Conservation (phyloP, 2,888 invertebrate species). For the Byasa hedistus region DNA sequence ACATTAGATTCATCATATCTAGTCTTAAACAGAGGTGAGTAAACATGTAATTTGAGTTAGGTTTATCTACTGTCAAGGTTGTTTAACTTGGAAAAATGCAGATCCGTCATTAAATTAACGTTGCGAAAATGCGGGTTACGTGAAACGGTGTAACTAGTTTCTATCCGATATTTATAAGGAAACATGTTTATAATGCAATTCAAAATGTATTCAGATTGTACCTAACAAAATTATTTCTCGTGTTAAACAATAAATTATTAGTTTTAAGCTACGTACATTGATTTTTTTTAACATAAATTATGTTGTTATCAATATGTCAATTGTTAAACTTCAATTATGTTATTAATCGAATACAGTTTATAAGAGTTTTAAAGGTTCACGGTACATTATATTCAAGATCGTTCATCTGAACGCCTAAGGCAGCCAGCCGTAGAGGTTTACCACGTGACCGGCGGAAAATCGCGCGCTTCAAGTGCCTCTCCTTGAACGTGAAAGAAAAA, state of each 20-base stretch:
- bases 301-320: not conserved
- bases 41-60: slow-evolving; percentile 26
- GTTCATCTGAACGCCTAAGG: slow-evolving; percentile 36
- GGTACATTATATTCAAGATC: slow-evolving; percentile 38
- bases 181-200: not conserved
- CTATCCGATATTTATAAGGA: not conserved
- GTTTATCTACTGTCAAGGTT: slow-evolving; percentile 29
- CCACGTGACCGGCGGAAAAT: slow-evolving; percentile 58
- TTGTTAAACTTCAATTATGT: not conserved
- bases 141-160: slow-evolving; percentile 4
- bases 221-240: not conserved
- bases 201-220: too few relatives aligned
- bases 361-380: slow-evolving; percentile 31
- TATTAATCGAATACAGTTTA: not conserved
- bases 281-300: not conserved
- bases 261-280: not conserved
- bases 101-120: slow-evolving; percentile 16
- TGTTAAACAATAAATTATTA: not conserved
- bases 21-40: slow-evolving; percentile 27
- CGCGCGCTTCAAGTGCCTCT: slow-evolving; percentile 41
- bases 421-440: slow-evolving; percentile 42
- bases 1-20: slow-evolving; percentile 29
- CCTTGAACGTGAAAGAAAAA: slow-evolving; percentile 50
- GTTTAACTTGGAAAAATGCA: slow-evolving; percentile 17
- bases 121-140: slow-evolving; percentile 12